phyloP scores from a whole-genome alignment of 2,888 invertebrate species.

The Rhopalosiphum nymphaeae region DNA sequence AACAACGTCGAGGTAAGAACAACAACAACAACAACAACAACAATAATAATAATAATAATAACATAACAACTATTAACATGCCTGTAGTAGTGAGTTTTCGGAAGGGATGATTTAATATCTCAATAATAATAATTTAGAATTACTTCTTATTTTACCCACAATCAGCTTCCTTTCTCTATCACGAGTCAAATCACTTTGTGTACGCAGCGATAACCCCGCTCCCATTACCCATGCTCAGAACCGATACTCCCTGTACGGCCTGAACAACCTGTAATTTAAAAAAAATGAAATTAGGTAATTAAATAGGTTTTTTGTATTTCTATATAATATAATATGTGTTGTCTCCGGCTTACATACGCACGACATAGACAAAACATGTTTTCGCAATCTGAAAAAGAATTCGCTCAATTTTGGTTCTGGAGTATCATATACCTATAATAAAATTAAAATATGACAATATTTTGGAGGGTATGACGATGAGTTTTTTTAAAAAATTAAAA shows the following conservation, averaged over 20 bases:
- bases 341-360: too few species aligned
- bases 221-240: not conserved
- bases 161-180: not conserved
- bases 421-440: too few species aligned
- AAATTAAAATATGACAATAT: too few species aligned
- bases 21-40: not conserved
- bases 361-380: too few species aligned
- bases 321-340: not conserved
- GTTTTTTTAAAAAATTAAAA: too few species aligned
- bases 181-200: not conserved
- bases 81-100: not conserved
- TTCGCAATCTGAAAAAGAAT: too few species aligned
- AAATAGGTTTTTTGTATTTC: not conserved
- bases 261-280: not conserved
- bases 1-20: constrained; percentile 68
- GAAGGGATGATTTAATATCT: not conserved
- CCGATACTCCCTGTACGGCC: not conserved
- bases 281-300: too few species aligned
- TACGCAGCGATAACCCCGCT: not conserved
- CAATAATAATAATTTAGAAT: not conserved
- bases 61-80: not conserved
- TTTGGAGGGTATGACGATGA: too few species aligned
- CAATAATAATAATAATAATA: not conserved
- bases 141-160: not conserved
- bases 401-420: too few species aligned